phyloP scores from a whole-genome alignment of 2,113 vertebrate genomes.

The Lates calcarifer region DNA sequence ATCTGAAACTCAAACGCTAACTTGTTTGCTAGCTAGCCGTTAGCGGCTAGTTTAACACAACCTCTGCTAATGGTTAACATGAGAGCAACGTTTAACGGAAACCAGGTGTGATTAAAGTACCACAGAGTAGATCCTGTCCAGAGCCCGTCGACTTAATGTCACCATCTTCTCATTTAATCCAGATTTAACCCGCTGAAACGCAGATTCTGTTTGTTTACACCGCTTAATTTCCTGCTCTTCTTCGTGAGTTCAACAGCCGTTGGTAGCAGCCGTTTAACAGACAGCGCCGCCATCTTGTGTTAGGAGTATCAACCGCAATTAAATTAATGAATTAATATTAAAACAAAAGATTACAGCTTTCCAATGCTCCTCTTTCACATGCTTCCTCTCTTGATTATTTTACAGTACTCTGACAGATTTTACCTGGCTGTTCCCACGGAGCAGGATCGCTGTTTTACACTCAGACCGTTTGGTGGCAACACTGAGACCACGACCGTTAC shows the following conservation, averaged over 20 bases:
- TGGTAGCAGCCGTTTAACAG: accelerated
- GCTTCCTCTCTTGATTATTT: neutral
- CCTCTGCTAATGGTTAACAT: neutral
- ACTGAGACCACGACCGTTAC: neutral
- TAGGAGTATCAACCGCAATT: neutral
- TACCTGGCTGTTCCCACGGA: neutral
- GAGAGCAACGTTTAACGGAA: too few species aligned
- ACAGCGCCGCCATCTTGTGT: neutral
- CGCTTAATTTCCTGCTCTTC: neutral
- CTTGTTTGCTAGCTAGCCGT: neutral
- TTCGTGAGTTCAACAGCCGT: neutral
- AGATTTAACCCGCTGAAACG: neutral
- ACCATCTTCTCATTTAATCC: conserved; percentile 19
- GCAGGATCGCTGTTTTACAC: neutral
- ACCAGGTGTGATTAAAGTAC: conserved; percentile 1
- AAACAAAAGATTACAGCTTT: too few species aligned
- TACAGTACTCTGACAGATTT: neutral
- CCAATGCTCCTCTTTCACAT: too few species aligned
- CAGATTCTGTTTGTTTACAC: conserved; percentile 14
- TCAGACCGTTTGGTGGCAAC: neutral
- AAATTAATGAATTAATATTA: neutral
- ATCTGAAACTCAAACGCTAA: neutral
- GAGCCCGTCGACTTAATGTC: conserved; percentile 9
- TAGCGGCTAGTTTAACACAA: neutral
- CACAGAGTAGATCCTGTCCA: conserved; percentile 61